These are phyloP conservation scores for Willisornis vidua DNA, from an alignment of 2,113 vertebrate genomes.

Conservation along the genomic window DNA sequence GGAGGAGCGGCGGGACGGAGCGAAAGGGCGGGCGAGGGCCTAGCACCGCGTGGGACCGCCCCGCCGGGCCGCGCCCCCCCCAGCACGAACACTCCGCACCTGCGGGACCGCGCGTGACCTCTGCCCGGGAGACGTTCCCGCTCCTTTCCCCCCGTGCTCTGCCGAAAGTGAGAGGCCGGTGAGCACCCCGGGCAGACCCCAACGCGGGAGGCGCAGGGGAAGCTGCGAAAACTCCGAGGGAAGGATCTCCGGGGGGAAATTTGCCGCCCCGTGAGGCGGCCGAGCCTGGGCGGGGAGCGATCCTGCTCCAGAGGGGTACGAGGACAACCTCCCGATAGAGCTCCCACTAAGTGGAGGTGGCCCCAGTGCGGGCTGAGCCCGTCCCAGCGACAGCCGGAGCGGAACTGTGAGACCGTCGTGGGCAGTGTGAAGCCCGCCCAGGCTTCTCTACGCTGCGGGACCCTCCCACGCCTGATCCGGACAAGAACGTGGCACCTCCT, in stretches of 20 bases:
- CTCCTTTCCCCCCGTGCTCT: background rate
- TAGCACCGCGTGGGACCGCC: constrained; percentile 36
- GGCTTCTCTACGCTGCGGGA: too few species aligned
- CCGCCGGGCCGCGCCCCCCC: constrained; percentile 5
- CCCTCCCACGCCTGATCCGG: rapidly evolving
- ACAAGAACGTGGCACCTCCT: rapidly evolving
- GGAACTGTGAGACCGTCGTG: background rate
- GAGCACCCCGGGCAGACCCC: background rate
- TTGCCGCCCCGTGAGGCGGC: background rate
- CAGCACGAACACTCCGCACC: constrained; percentile 1
- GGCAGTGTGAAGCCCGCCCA: rapidly evolving
- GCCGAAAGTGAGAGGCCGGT: background rate
- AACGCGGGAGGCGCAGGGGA: background rate
- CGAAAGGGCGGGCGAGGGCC: background rate
- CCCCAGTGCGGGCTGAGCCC: background rate
- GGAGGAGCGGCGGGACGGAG: background rate
- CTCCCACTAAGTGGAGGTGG: background rate
- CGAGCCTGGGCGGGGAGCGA: background rate
- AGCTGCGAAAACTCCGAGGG: background rate
- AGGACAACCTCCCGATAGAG: background rate
- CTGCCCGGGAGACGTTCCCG: background rate
- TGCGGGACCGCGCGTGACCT: background rate
- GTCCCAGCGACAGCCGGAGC: background rate
- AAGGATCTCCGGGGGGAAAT: too few species aligned
- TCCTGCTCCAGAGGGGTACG: background rate